These are phyloP conservation scores for Vanacampus margaritifer DNA, from an alignment of 2,113 vertebrate species.

Conservation along the genomic window DNA sequence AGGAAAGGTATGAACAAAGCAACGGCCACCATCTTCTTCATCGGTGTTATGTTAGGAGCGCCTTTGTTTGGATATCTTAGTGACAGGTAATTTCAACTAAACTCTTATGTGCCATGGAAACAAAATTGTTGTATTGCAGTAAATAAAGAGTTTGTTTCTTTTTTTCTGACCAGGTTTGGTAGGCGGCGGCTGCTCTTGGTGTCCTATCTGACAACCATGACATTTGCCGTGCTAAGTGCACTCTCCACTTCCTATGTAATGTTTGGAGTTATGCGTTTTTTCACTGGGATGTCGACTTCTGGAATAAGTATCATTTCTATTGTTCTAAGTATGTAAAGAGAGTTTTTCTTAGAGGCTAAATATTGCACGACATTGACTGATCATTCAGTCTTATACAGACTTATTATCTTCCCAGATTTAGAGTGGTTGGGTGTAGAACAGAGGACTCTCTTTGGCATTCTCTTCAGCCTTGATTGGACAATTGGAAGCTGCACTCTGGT, in stretches of 20 bases:
- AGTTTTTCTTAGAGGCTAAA: background rate
- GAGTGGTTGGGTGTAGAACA: slow-evolving; percentile 71
- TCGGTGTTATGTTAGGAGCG: slow-evolving; percentile 81
- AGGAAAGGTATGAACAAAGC: slow-evolving; percentile 79
- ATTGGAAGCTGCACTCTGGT: slow-evolving; percentile 63
- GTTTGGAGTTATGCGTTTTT: slow-evolving; percentile 69
- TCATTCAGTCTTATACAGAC: background rate
- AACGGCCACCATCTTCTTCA: slow-evolving; percentile 81
- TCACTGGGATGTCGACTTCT: slow-evolving; percentile 67
- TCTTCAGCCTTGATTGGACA: slow-evolving; percentile 68
- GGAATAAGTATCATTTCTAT: slow-evolving; percentile 69
- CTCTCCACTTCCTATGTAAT: slow-evolving; percentile 66
- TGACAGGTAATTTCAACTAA: slow-evolving; percentile 70
- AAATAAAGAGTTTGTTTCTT: background rate
- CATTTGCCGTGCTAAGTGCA: slow-evolving; percentile 66
- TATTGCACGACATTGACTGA: background rate
- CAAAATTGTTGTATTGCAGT: background rate
- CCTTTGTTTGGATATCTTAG: slow-evolving; percentile 79
- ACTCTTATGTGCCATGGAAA: background rate
- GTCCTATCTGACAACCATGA: slow-evolving; percentile 58
- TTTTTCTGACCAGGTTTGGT: slow-evolving; percentile 62
- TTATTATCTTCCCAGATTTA: slow-evolving; percentile 51
- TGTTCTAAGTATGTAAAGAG: slow-evolving; percentile 62
- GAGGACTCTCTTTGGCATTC: slow-evolving; percentile 66
- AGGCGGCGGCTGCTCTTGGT: slow-evolving; percentile 64